Evolutionary conservation across 2,797 vertebrate genomes (phyloP).

Genomic region (Oophaga sylvatica): DNA sequence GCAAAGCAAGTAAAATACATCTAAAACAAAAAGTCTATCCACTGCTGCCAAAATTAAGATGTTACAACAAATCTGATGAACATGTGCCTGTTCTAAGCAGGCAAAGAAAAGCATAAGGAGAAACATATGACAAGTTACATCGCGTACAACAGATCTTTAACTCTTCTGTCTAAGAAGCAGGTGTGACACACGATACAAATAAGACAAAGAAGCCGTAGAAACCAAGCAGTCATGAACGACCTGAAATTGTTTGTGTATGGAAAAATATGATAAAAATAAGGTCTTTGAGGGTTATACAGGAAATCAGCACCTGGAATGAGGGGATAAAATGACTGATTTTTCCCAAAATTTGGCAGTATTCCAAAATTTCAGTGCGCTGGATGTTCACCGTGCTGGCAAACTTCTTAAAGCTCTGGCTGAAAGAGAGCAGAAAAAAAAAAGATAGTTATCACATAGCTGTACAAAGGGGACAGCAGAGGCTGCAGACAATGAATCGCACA

Average conservation of each 20-base stretch:
- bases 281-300: not conserved
- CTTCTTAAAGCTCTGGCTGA: constrained; percentile 77
- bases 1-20: not conserved
- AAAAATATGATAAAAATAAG: not conserved
- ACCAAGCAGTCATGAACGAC: not conserved
- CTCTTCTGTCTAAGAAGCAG: not conserved
- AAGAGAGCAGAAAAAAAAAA: constrained; percentile 36
- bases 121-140: constrained; percentile 23
- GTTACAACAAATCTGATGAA: not conserved
- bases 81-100: constrained; percentile 16
- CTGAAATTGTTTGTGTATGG: not conserved
- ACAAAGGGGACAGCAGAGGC: not conserved
- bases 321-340: constrained; percentile 76
- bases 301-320: constrained; percentile 83
- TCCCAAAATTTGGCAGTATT: constrained; percentile 85
- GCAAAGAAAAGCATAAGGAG: not conserved
- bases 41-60: not conserved
- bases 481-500: constrained; percentile 24
- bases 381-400: constrained; percentile 83
- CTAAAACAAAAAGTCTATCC: not conserved
- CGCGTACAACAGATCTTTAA: not conserved
- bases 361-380: constrained; percentile 86
- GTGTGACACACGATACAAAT: not conserved
- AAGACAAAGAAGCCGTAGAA: not conserved
- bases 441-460: constrained; percentile 15